Percentiles rank a stretch among this genome's conserved stretches.
These are phyloP conservation scores for Bruchidius siliquastri DNA, from an alignment of 2,888 invertebrate species.

Conservation along the genomic window DNA sequence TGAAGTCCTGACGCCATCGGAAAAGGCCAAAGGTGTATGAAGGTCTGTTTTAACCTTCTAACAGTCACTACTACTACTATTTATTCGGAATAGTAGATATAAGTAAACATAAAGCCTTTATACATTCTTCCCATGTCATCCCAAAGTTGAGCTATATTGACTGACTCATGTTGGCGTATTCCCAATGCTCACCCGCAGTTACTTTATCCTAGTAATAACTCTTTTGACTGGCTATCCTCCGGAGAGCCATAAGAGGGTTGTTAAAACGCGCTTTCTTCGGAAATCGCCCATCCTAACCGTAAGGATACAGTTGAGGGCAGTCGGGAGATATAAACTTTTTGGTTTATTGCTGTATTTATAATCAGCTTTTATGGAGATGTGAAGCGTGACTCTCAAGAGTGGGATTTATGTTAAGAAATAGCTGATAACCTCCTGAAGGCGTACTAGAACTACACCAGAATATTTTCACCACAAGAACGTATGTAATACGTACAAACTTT, in stretches of 20 bases:
- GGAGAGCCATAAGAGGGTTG: background rate
- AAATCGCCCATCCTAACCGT: background rate
- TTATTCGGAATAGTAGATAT: too few species aligned
- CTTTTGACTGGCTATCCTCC: background rate
- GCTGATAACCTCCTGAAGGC: background rate
- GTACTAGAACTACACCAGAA: too few species aligned
- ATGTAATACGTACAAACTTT: too few species aligned
- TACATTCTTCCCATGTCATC: too few species aligned
- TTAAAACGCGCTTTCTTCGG: background rate
- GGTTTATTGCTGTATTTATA: background rate
- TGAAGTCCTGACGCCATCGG: too few species aligned
- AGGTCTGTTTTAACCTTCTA: background rate
- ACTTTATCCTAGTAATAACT: background rate
- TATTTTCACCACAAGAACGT: too few species aligned
- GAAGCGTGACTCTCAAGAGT: background rate
- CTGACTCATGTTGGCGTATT: background rate
- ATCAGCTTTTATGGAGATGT: background rate
- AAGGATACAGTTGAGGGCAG: background rate
- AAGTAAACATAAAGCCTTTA: too few species aligned
- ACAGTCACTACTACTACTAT: background rate
- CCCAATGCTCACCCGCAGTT: background rate
- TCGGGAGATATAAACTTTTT: background rate
- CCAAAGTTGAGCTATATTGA: background rate
- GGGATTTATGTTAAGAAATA: background rate
- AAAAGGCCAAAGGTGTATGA: too few species aligned